Base-by-base conservation (phyloP, 2,888 invertebrate species). In the Auanema sp. region DNA sequence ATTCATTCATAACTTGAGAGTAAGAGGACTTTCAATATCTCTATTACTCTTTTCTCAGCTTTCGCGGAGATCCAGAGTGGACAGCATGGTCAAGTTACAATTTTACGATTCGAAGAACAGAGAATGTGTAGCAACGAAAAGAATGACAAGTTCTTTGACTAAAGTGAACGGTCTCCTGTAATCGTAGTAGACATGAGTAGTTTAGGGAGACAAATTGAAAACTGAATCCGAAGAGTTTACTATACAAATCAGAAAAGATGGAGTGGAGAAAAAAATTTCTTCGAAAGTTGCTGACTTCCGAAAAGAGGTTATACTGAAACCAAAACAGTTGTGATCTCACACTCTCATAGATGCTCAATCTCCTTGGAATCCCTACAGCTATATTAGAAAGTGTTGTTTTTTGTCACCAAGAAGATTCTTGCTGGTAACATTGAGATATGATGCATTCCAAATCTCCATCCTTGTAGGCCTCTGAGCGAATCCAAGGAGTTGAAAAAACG, bases 391-490 rank as follows among this genome's bases (percentile, higher is more conserved):
- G 93, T 84, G 98, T 99, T 0, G 90, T 99, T 77, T 96, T 99
- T 85, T 99, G 98, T 83, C 98, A 98, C 84, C 98, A 98, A 88
- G 98, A 98, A 85, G 94, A 98, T 73, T 91, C 94, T 0, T 90
- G 90, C 82, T 98, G 98, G 89, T 88, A 73, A 68, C 47, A 6
- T 21, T 10, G n/a, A n/a, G n/a, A n/a, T n/a, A n/a, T n/a, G n/a
- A 3, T 47, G 16, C 47, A 18, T 47, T 21, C 21, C 10, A 16
- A 6, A 18, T 21, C 3, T 47, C 47, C 21, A 47, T 8, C 24
- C 1, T 33, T 65, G 51, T 67, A 88, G 88, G 94, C 97, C 98
- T 0, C 86, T 98, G 60, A 92, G 93, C 83, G 93, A 95, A 84
- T 91, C 91, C 0, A 92, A 92, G 84, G 91, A 91, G 78, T 88